These are phyloP conservation scores for Drosophila demipolita DNA, from an alignment of 2,888 invertebrate species.

Conservation along the genomic window DNA sequence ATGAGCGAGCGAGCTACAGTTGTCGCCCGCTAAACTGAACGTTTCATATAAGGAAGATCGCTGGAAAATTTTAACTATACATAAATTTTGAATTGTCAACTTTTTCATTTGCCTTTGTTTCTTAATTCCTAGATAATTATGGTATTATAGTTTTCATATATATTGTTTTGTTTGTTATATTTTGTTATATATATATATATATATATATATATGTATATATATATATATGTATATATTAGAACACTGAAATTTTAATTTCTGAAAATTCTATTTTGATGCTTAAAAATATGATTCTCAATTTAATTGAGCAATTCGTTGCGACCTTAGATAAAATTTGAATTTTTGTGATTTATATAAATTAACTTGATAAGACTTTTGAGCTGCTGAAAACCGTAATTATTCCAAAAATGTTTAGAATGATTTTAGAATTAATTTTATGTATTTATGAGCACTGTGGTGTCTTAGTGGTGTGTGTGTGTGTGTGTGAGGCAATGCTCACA, in stretches of 20 bases:
- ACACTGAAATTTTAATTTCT: too few relatives aligned
- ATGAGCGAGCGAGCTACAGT: constrained; percentile 1
- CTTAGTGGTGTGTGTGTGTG: background rate
- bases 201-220: too few relatives aligned
- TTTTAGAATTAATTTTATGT: background rate
- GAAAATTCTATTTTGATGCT: too few relatives aligned
- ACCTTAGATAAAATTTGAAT: background rate
- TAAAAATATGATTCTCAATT: background rate
- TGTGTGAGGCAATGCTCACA: constrained; percentile 31
- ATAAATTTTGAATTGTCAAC: background rate
- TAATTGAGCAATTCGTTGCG: too few relatives aligned
- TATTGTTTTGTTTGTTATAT: too few relatives aligned
- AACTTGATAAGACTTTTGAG: background rate
- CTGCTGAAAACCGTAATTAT: background rate
- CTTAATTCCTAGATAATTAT: background rate
- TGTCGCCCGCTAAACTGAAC: background rate
- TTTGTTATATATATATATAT: background rate
- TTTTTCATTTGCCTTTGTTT: background rate
- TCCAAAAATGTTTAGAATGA: background rate
- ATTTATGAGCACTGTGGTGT: constrained; percentile 5
- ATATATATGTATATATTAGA: too few relatives aligned
- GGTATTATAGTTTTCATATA: too few relatives aligned
- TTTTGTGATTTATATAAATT: background rate
- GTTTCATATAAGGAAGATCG: background rate
- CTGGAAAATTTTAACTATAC: background rate